A percentile compares a stretch with the other conserved stretches of the same genome.
These are phyloP conservation scores for Poeciliopsis presidionis DNA, from an alignment of 2,797 vertebrate genomes.

Conservation along the genomic window DNA sequence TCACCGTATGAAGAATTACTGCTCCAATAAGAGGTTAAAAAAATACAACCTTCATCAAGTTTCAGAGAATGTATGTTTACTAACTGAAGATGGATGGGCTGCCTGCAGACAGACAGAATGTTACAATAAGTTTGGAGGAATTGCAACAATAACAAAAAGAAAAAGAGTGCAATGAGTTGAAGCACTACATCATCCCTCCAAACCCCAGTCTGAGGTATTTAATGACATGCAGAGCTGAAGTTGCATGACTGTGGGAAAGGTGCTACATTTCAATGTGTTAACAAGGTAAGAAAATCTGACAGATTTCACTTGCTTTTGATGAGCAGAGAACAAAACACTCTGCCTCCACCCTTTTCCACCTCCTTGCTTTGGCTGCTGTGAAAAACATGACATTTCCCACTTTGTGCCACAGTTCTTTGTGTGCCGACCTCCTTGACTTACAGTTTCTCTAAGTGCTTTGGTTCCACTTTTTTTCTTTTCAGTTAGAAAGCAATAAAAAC, in stretches of 20 bases:
- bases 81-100: neutral
- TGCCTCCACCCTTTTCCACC: neutral
- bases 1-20: neutral
- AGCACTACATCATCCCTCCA: neutral
- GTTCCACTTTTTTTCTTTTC: constrained; percentile 23
- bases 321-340: constrained; percentile 19
- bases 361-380: constrained; percentile 19
- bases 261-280: constrained; percentile 19
- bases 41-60: neutral
- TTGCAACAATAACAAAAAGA: too few relatives aligned
- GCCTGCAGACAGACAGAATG: neutral
- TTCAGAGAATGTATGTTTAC: neutral
- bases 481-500: constrained; percentile 34
- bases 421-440: constrained; percentile 35
- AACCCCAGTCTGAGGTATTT: neutral
- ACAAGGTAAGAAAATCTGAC: constrained; percentile 21
- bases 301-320: constrained; percentile 23
- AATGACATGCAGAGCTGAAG: constrained; percentile 4
- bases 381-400: constrained; percentile 47
- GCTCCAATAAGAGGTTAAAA: neutral
- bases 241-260: constrained; percentile 7
- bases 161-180: neutral
- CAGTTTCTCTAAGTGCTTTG: constrained; percentile 34
- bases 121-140: neutral
- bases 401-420: constrained; percentile 16